These are phyloP conservation scores for Enteromius treurensis DNA, from an alignment of 2,797 vertebrate genomes.

Conservation along the genomic window DNA sequence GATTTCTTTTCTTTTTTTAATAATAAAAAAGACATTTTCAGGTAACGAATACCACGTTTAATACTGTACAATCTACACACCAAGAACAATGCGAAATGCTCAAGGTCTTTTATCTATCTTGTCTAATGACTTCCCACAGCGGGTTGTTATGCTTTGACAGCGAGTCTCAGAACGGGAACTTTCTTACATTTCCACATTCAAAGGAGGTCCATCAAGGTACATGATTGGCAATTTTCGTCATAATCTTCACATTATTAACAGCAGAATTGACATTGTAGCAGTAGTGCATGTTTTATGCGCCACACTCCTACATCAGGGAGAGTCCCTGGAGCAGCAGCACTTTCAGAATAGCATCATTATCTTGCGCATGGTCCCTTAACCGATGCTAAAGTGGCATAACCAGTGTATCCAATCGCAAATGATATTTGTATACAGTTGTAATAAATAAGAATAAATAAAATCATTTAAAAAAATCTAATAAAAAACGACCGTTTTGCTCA, in stretches of 20 bases:
- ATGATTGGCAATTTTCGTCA: constrained; percentile 99
- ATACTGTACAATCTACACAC: constrained; percentile 90
- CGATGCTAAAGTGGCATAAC: constrained; percentile 68
- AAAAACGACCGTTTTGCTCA: not conserved
- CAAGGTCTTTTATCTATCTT: constrained; percentile 96
- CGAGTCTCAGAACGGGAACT: constrained; percentile 97
- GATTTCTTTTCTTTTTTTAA: constrained; percentile 69
- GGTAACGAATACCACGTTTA: constrained; percentile 90
- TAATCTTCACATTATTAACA: constrained; percentile 99
- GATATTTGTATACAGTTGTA: constrained; percentile 28
- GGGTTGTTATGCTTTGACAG: constrained; percentile 99
- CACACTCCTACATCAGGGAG: constrained; percentile 88
- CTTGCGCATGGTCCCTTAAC: constrained; percentile 47
- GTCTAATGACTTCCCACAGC: constrained; percentile 99
- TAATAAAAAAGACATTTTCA: constrained; percentile 79
- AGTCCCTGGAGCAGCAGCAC: constrained; percentile 84
- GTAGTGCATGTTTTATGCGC: constrained; percentile 87
- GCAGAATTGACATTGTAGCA: constrained; percentile 97
- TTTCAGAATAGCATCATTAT: constrained; percentile 76
- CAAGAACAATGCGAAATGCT: constrained; percentile 95
- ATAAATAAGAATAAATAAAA: not conserved
- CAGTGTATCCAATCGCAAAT: constrained; percentile 38
- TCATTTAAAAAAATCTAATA: constrained; percentile 35
- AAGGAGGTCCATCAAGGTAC: constrained; percentile 98
- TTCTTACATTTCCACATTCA: constrained; percentile 95